Conservation (phyloP, 2,888 invertebrate genomes). For the Microdon myrmicae region DNA sequence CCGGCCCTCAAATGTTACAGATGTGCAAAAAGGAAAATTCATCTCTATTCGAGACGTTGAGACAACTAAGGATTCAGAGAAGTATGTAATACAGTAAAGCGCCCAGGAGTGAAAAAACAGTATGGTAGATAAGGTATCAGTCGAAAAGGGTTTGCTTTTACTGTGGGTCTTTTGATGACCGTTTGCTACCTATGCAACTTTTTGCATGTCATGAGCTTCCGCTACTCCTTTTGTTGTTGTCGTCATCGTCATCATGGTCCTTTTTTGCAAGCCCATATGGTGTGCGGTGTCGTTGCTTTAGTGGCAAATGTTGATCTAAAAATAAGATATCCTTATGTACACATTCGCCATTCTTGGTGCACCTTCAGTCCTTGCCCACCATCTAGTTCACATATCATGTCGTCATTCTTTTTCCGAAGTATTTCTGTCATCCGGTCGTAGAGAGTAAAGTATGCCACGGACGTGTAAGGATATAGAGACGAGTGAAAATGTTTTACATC, state of each 20-base stretch:
- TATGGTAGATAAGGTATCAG: slow-evolving; percentile 35
- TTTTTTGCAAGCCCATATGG: slow-evolving; percentile 2
- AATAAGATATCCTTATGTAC: slow-evolving; percentile 39
- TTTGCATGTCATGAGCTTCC: slow-evolving; percentile 34
- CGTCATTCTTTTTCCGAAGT: slow-evolving; percentile 43
- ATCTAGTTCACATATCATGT: slow-evolving; percentile 29
- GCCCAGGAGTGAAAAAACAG: slow-evolving; percentile 25
- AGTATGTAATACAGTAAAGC: too few species aligned
- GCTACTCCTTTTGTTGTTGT: slow-evolving; percentile 9
- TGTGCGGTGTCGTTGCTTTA: slow-evolving; percentile 4
- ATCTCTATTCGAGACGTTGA: too few species aligned
- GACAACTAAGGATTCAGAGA: too few species aligned
- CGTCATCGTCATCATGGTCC: slow-evolving; percentile 13
- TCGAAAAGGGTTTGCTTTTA: slow-evolving; percentile 14
- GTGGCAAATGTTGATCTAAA: slow-evolving; percentile 42
- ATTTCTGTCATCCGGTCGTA: slow-evolving; percentile 7
- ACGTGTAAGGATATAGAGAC: slow-evolving; percentile 14
- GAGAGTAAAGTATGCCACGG: slow-evolving; percentile 9
- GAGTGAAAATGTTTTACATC: slow-evolving; percentile 51
- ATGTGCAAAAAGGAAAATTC: too few species aligned
- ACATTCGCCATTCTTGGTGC: slow-evolving; percentile 23
- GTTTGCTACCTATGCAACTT: slow-evolving; percentile 46
- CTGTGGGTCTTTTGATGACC: slow-evolving; percentile 40
- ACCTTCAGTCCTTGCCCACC: slow-evolving; percentile 14
- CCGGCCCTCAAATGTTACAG: too few species aligned